Conservation (phyloP, 2,888 invertebrate genomes). For the Phyllotreta cruciferae region DNA sequence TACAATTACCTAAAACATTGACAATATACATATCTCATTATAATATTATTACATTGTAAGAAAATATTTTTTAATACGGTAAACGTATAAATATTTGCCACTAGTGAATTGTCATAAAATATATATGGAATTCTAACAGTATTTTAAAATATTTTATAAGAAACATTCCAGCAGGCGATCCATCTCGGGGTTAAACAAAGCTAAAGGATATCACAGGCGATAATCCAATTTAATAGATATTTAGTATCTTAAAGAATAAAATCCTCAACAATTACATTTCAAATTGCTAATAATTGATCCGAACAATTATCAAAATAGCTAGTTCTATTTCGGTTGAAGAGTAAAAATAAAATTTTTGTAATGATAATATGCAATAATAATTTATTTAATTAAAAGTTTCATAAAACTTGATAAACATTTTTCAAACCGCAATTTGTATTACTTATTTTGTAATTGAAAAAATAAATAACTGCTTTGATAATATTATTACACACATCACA, state of each 20-base stretch:
- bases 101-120: slow-evolving; percentile 16
- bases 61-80: slow-evolving; percentile 18
- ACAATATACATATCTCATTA: slow-evolving; percentile 1
- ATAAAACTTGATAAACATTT: no score
- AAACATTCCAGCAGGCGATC: not conserved
- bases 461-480: no score
- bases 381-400: no score
- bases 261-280: not conserved
- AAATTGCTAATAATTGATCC: no score
- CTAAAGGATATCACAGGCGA: slow-evolving; percentile 2
- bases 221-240: not conserved
- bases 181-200: not conserved
- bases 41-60: slow-evolving; percentile 13
- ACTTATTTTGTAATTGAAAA: no score
- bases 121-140: slow-evolving; percentile 19
- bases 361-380: no score
- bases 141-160: slow-evolving; percentile 1
- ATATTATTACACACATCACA: no score
- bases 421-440: no score
- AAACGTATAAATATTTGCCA: slow-evolving; percentile 2
- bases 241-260: not conserved
- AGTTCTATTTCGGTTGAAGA: no score
- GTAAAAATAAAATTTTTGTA: no score
- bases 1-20: slow-evolving; percentile 6
- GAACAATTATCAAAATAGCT: no score